Evolutionary conservation across 2,797 vertebrate species (phyloP).

Genomic region (Cirrhinus mrigala): DNA sequence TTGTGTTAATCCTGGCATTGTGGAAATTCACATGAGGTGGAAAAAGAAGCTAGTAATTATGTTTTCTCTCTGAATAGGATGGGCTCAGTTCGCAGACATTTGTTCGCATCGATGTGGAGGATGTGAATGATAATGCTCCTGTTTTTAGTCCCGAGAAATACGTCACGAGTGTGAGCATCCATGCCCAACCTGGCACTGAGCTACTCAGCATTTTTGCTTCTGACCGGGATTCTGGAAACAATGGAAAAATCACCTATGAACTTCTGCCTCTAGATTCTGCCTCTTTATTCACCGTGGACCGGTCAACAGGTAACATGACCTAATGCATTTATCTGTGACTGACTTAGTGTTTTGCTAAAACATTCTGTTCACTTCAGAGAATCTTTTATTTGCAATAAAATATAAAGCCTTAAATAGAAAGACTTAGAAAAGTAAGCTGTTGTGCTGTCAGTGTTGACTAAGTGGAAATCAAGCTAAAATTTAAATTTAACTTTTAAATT

Average conservation of each 20-base stretch:
- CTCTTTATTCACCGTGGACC: conserved; percentile 83
- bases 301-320: conserved; percentile 82
- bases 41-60: background rate
- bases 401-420: background rate
- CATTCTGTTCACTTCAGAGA: conserved; percentile 15
- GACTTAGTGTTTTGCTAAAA: conserved; percentile 48
- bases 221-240: conserved; percentile 85
- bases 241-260: conserved; percentile 84
- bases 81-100: conserved; percentile 90
- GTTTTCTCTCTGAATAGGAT: conserved; percentile 76
- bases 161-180: conserved; percentile 84
- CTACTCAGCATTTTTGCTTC: conserved; percentile 84
- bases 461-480: background rate
- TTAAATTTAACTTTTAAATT: no score
- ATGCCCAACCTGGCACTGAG: conserved; percentile 85
- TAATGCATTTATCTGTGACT: background rate
- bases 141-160: conserved; percentile 87
- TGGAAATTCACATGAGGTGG: background rate
- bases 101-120: conserved; percentile 89
- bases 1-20: conserved; percentile 1
- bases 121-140: conserved; percentile 90
- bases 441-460: background rate
- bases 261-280: conserved; percentile 83
- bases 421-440: background rate
- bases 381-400: background rate